Percentiles rank a stretch among this genome's conserved stretches.
phyloP scores from a whole-genome alignment of 2,888 invertebrate genomes.

The Anodontia alba region DNA sequence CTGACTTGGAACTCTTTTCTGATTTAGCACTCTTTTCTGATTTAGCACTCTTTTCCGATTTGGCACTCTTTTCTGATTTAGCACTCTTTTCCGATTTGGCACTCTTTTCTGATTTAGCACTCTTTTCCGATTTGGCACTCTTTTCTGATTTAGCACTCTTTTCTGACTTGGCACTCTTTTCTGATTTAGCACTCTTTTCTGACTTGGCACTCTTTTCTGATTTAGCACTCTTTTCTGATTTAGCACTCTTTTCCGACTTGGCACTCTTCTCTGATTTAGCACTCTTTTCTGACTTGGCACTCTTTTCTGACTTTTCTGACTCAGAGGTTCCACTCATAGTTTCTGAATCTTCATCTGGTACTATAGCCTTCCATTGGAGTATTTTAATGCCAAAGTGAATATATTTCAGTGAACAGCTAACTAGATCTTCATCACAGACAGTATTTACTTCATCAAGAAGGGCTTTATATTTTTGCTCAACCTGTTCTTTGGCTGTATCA shows the following conservation, averaged over 20 bases:
- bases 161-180: neutral
- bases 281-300: neutral
- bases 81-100: conserved; percentile 10
- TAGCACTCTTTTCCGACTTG: neutral
- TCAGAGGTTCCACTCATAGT: neutral
- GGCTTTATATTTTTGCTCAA: conserved; percentile 5
- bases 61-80: neutral
- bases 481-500: conserved; percentile 1
- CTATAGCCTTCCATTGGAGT: conserved; percentile 40
- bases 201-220: neutral
- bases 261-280: neutral
- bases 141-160: neutral
- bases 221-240: neutral
- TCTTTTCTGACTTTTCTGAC: neutral
- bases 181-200: neutral
- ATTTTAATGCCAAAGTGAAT: conserved; percentile 35
- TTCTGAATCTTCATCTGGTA: neutral
- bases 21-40: conserved; percentile 14
- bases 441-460: conserved; percentile 9
- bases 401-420: conserved; percentile 32
- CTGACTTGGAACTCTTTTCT: neutral
- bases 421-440: conserved; percentile 33
- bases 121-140: neutral
- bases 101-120: neutral
- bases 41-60: neutral